Evolutionary conservation across 2,797 vertebrate genomes (phyloP), one percentile per base, ranked within the genome.

Genomic region (Galaxias olidus): DNA sequence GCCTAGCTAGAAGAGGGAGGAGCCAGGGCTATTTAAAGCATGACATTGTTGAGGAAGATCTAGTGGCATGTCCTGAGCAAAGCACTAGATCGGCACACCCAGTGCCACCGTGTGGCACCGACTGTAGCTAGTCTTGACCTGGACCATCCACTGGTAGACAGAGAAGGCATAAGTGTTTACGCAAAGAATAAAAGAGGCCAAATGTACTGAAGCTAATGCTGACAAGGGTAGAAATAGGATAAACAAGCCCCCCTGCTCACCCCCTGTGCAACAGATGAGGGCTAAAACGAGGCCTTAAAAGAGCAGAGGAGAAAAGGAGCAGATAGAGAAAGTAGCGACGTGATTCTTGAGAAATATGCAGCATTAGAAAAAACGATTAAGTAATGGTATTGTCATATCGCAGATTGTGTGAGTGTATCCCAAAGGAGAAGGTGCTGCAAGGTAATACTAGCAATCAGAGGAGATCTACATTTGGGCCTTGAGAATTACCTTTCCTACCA

Each of bases 81-180:
- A 71, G 52, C 60, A 58, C 85, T 86, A 82, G 84, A 78, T 75
- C 80, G 76, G 75, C 80, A 86, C 83, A 84, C 76, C 77, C 76
- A 85, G 89, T 88, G 86, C 91, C 90, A 91, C 90, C 85, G 78
- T 90, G 90, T 91, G 89, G 89, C 81, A 85, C 86, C 84, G 72
- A 69, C 80, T 76, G 81, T 88, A 89, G 75, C 84, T 88, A 86
- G 75, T 60, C 89, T 87, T 80, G 81, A 73, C 85, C 84, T 79
- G 67, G 87, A 80, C 86, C 71, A 73, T 69, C 82, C 86, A 84
- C 81, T 75, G 71, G 73, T 70, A 66, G 55, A 69, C 49, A 55
- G 41, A 73, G 76, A 53, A 46, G 42, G 46, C 52, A 50, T 53
- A 70, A 69, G 76, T 80, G 79, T 81, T 52, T 59, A 68, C 68